These are phyloP conservation scores for Cyphotilapia sp. DNA, from an alignment of 2,113 vertebrate genomes.

Conservation along the genomic window DNA sequence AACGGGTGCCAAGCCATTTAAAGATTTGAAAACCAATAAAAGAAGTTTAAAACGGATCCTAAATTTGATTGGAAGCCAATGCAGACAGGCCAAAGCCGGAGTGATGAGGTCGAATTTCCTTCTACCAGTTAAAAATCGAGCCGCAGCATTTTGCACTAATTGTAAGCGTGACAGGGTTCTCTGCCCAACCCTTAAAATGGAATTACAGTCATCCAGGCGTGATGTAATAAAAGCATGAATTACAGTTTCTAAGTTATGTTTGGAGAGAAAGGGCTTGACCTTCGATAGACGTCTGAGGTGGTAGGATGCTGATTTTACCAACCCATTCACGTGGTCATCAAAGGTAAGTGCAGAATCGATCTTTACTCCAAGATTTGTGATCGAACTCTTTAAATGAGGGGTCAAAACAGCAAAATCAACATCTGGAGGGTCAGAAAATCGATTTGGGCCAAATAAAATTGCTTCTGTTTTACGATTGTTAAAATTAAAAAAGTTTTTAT, in stretches of 20 bases:
- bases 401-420: background rate
- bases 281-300: background rate
- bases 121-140: background rate
- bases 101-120: background rate
- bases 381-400: fast-evolving
- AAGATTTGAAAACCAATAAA: background rate
- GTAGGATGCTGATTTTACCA: background rate
- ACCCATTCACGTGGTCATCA: background rate
- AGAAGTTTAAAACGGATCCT: background rate
- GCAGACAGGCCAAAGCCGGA: fast-evolving
- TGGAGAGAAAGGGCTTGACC: background rate
- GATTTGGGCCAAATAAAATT: fast-evolving
- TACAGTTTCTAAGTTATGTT: background rate
- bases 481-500: fast-evolving
- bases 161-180: background rate
- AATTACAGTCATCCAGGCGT: background rate
- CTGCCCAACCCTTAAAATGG: background rate
- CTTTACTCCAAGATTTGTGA: background rate
- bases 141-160: background rate
- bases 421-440: background rate
- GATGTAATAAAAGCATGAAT: background rate
- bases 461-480: background rate
- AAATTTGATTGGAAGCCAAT: fast-evolving
- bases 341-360: background rate
- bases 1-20: fast-evolving